Conservation (phyloP, 2,113 vertebrate genomes). For the Arizona elegans region DNA sequence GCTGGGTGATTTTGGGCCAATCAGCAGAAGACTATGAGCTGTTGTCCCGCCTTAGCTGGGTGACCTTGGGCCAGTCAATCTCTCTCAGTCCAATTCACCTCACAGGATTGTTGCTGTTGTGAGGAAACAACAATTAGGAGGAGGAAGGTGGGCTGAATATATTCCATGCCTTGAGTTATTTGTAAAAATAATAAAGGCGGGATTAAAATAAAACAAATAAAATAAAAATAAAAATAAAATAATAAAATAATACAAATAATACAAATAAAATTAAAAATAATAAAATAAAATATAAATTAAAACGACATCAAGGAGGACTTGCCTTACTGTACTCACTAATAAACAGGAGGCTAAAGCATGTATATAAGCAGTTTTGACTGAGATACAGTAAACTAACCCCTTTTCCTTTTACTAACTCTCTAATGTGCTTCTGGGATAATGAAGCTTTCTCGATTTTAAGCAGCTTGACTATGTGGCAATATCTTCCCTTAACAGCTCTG, state of each 20-base stretch:
- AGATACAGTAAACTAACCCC: background rate
- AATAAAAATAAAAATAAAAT: no score
- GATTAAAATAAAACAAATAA: background rate
- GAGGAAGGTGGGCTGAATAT: background rate
- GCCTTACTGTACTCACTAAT: background rate
- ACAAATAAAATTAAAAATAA: no score
- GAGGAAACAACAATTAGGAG: background rate
- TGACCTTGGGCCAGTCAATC: no score
- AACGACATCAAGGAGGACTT: background rate
- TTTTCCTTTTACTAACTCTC: background rate
- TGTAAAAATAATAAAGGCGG: background rate
- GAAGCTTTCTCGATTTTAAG: background rate
- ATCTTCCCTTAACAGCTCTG: background rate
- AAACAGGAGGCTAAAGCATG: background rate
- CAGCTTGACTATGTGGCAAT: background rate
- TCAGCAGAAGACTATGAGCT: no score
- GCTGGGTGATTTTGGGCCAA: no score
- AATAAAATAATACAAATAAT: no score
- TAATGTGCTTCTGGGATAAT: background rate
- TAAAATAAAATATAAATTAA: background rate
- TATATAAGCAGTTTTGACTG: background rate
- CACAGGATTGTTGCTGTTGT: no score
- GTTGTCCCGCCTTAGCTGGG: no score
- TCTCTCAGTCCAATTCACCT: background rate
- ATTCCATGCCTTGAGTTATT: background rate